These are phyloP conservation scores for Cinara cedri DNA, from an alignment of 2,888 invertebrate genomes.

Conservation along the genomic window DNA sequence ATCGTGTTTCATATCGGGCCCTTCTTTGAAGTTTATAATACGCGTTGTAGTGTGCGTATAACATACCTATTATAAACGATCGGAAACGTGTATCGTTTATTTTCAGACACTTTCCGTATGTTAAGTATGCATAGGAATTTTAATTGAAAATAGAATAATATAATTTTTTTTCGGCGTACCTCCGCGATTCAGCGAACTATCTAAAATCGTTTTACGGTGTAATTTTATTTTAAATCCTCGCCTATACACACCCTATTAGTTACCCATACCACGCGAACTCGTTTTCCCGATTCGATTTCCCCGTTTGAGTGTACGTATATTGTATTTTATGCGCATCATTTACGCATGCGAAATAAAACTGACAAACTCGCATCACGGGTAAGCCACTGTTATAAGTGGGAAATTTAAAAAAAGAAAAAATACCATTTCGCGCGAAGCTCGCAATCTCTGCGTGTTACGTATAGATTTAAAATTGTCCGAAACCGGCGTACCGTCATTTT, in stretches of 20 bases:
- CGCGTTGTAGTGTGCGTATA: no score
- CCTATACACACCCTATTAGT: neutral
- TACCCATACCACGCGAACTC: neutral
- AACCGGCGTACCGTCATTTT: no score
- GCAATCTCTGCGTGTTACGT: no score
- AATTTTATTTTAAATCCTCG: slow-evolving; percentile 19
- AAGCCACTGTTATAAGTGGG: no score
- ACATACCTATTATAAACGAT: no score
- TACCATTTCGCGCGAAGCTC: no score
- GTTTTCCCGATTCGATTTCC: neutral
- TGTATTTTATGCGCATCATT: neutral
- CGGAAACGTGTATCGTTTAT: no score
- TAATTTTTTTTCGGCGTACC: neutral
- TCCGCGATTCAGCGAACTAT: neutral
- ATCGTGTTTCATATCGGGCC: neutral
- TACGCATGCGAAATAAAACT: no score
- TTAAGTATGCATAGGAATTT: no score
- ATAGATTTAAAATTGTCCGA: neutral
- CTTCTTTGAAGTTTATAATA: slow-evolving; percentile 7
- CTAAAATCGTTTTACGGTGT: neutral
- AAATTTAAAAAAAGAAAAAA: no score
- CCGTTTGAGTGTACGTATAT: neutral
- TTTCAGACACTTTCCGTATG: neutral
- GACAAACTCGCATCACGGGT: neutral
- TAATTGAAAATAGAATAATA: no score